Base-by-base conservation (phyloP, 2,113 vertebrate genomes). In the Lota lota region DNA sequence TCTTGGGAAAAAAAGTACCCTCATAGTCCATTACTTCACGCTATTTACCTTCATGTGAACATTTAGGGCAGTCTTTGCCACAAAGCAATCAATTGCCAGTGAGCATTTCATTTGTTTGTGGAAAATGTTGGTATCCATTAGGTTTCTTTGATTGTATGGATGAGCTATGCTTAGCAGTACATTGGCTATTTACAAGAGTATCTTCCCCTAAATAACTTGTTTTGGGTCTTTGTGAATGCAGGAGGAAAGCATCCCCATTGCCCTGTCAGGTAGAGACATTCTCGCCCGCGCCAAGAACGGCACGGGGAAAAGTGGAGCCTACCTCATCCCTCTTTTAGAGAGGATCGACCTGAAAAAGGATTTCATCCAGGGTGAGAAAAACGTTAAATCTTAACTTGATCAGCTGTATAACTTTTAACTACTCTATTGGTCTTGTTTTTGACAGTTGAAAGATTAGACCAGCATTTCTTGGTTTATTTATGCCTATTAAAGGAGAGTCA, bases 201-300 rank as follows among this genome's bases (percentile, higher is more conserved):
- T 47, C 12, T 47, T 47, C 40, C 1, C 7, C 10, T 11, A 47
- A 47, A 47, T 47, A 14, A 47, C 53, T 56, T 56, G n/a, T 47
- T 11, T 47, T 14, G 8, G 40, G 1, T 47, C 40, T 47, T 0
- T 71, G 17, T 76, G 12, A 12, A 54, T 74, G 56, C 51, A 91
- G 90, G 90, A 91, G 87, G 90, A 91, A 75, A 91, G 90, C 73
- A 91, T 90, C 72, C 90, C 90, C 22, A 90, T 91, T 60, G 89
- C 88, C 56, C 70, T 91, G 66, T 91, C 90, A 58, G 90, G 90
- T 21, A 83, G 90, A 75, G 89, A 91, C 71, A 90, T 91, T 76
- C 78, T 91, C n/a, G 90, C 89, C 19, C 73, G 90, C 20, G 90
- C 90, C 65, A 91, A 91, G 76, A 91, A 91, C 61, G 90, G 90